These are phyloP conservation scores for Microctonus hyperodae DNA, from an alignment of 2,888 invertebrate genomes.

Conservation along the genomic window DNA sequence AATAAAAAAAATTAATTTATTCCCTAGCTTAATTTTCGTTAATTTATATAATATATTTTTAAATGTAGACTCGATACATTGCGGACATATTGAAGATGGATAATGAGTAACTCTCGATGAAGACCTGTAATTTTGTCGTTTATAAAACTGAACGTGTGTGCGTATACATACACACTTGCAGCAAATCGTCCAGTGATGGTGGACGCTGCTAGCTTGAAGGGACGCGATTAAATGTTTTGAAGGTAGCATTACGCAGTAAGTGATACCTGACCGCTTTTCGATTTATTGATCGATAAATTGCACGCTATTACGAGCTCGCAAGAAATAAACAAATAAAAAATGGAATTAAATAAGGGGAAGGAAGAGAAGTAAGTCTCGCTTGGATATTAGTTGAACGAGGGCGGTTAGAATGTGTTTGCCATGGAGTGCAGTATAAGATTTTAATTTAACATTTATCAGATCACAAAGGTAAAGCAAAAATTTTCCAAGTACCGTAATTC, in stretches of 20 bases:
- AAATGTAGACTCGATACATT: conserved; percentile 2
- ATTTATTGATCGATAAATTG: conserved; percentile 58
- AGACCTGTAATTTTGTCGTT: conserved; percentile 50
- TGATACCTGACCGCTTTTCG: conserved; percentile 53
- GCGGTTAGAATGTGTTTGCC: not conserved
- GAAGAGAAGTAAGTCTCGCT: conserved; percentile 29
- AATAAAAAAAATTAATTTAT: not conserved
- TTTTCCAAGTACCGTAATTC: not conserved
- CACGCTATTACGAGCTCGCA: conserved; percentile 43
- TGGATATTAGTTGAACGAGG: conserved; percentile 30
- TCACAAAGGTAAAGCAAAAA: not conserved
- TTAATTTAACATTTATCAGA: conserved; percentile 27
- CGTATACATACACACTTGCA: not conserved
- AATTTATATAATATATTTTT: conserved; percentile 9
- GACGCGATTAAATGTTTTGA: conserved; percentile 42
- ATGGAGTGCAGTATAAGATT: not conserved
- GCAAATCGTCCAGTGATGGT: conserved; percentile 12
- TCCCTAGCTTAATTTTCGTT: not conserved
- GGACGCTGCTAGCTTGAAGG: conserved; percentile 22
- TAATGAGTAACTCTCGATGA: conserved; percentile 48
- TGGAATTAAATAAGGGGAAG: not conserved
- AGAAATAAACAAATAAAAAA: not conserved
- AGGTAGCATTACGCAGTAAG: conserved; percentile 53
- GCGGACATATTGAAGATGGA: conserved; percentile 15
- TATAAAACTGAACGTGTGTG: conserved; percentile 43